A percentile compares a stretch with the other conserved stretches of the same genome.
phyloP scores from a whole-genome alignment of 2,113 vertebrate genomes.

The Mus pahari region DNA sequence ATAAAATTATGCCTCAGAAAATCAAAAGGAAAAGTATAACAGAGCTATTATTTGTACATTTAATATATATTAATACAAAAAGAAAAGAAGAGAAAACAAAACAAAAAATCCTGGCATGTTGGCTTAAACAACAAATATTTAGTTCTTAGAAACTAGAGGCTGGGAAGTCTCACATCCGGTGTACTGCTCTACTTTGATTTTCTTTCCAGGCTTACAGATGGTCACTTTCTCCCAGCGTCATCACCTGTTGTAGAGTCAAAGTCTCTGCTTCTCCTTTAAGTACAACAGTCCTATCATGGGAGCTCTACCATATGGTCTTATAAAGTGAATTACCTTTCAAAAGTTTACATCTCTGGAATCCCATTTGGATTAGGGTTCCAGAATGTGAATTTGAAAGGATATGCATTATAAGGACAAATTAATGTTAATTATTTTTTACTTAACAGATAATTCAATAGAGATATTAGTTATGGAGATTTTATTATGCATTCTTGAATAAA shows the following conservation, averaged over 20 bases:
- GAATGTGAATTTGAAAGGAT: not conserved
- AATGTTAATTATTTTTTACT: not conserved
- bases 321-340: not conserved
- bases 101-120: not conserved
- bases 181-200: not conserved
- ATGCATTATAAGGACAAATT: not conserved
- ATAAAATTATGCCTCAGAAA: not conserved
- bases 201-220: not conserved
- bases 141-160: not conserved
- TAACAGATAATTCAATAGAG: slow-evolving; percentile 15
- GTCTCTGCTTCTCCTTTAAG: not conserved
- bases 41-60: not conserved
- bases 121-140: not conserved
- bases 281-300: not conserved
- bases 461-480: slow-evolving; percentile 3
- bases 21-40: not conserved
- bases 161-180: not conserved
- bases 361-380: not conserved
- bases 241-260: not conserved
- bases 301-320: not conserved
- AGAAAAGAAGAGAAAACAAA: not conserved
- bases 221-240: not conserved
- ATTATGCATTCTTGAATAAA: not conserved
- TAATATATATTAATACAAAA: not conserved
- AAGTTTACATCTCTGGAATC: not conserved